Evolutionary conservation across 2,888 invertebrate genomes (phyloP), one percentile per base, ranked within the genome.

Genomic region (Rosalia funebris): DNA sequence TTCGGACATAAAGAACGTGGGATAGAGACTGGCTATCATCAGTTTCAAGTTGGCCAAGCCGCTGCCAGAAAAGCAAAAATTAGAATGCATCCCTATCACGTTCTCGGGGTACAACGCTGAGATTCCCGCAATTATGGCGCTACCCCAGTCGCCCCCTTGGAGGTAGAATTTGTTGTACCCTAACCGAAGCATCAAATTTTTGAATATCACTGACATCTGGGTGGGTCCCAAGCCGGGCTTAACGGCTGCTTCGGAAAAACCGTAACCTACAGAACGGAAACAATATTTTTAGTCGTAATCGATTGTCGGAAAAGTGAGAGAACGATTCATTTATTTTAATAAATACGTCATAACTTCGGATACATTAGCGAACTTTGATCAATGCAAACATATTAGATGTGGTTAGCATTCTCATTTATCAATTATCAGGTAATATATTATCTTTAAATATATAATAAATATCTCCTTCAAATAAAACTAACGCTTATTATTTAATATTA

Each of bases 61-160:
- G 0, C 61, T 64, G n/a, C 39, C n/a, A n/a, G 66, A 32, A 0
- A 19, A 1, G 9, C 55, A 57, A 50, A 73, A 66, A 74, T 91
- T 93, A 1, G 86, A 79, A 72, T 88, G 88, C 11, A 81, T 73
- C 0, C 84, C 85, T 4, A 87, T 75, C 0, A 87, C 81, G 41
- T 86, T 85, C 4, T 84, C 80, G 0, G 89, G 90, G 73, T 85
- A 91, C 1, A 89, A 72, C 0, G 85, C 83, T 0, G 90, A 86
- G 77, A 95, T 82, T 15, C 83, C 75, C 0, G 84, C 79, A 0
- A 85, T 87, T 36, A 93, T 86, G 0, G 84, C 9, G 0, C 89
- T 82, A 0, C 95, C 95, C 91, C 92, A 94, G 76, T 95, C 95
- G 0, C 94, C 93, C n/a, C 91, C 92, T 80, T 92, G 92, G 0